Percentiles rank a stretch among this genome's conserved stretches.
phyloP scores from a whole-genome alignment of 2,888 invertebrate species.

The Ornithoptera priamus region DNA sequence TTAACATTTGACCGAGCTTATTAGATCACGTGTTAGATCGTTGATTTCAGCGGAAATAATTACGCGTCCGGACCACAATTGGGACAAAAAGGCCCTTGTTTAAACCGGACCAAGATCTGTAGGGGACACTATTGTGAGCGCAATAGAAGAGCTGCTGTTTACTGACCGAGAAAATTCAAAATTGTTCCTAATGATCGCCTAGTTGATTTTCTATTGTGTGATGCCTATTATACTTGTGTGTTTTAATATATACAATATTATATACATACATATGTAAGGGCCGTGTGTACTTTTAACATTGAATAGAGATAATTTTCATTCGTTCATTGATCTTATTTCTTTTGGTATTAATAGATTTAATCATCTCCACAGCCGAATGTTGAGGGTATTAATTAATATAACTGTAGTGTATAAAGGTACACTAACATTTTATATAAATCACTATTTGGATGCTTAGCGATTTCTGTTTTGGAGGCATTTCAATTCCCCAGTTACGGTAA shows the following conservation, averaged over 20 bases:
- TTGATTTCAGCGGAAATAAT: slow-evolving; percentile 70
- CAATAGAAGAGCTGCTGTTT: slow-evolving; percentile 43
- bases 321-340: too few species aligned
- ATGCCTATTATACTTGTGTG: slow-evolving; percentile 9
- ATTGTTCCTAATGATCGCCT: slow-evolving; percentile 55
- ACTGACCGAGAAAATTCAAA: slow-evolving; percentile 73
- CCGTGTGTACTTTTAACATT: too few species aligned
- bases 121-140: slow-evolving; percentile 67
- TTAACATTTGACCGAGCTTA: slow-evolving; percentile 1
- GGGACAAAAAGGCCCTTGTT: slow-evolving; percentile 73
- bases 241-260: background rate
- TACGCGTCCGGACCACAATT: slow-evolving; percentile 64
- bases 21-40: slow-evolving; percentile 38
- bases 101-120: slow-evolving; percentile 64
- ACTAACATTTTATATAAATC: too few species aligned
- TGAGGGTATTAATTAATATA: too few species aligned
- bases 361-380: too few species aligned
- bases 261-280: background rate
- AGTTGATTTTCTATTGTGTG: slow-evolving; percentile 41
- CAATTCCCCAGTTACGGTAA: slow-evolving; percentile 17
- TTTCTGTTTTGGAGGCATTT: slow-evolving; percentile 1
- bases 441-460: too few species aligned
- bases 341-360: too few species aligned
- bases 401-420: too few species aligned
- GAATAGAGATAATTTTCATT: too few species aligned